phyloP scores from a whole-genome alignment of 2,797 vertebrate genomes.

The Pipistrellus pipistrellus region DNA sequence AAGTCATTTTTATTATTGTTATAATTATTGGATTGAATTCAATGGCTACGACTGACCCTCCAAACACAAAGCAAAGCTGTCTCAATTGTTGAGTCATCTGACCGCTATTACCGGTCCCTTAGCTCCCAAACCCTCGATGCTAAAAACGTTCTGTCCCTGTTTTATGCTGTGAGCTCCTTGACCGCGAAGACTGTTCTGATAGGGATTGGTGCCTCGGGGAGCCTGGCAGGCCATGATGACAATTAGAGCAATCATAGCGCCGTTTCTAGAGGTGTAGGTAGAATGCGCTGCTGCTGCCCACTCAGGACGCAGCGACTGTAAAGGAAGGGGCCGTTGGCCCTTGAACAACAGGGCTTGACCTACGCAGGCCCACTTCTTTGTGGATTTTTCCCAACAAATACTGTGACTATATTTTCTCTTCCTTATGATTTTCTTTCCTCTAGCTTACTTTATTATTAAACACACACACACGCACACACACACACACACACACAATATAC shows the following conservation, averaged over 20 bases:
- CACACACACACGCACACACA: too few species aligned
- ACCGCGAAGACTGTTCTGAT: background rate
- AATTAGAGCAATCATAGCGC: background rate
- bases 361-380: background rate
- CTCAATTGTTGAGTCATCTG: background rate
- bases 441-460: background rate
- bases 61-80: background rate
- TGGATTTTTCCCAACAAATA: background rate
- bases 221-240: background rate
- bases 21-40: background rate
- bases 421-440: background rate
- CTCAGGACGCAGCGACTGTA: rapidly evolving
- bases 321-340: background rate
- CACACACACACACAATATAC: background rate
- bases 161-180: background rate
- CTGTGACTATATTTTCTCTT: background rate
- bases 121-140: background rate
- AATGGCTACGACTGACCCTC: background rate
- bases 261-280: rapidly evolving
- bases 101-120: background rate
- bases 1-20: background rate
- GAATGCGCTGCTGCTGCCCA: rapidly evolving
- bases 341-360: background rate
- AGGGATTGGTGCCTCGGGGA: background rate
- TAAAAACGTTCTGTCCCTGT: background rate